These are phyloP conservation scores for Teleogryllus occipitalis DNA, from an alignment of 1,140 invertebrate species.

Conservation along the genomic window DNA sequence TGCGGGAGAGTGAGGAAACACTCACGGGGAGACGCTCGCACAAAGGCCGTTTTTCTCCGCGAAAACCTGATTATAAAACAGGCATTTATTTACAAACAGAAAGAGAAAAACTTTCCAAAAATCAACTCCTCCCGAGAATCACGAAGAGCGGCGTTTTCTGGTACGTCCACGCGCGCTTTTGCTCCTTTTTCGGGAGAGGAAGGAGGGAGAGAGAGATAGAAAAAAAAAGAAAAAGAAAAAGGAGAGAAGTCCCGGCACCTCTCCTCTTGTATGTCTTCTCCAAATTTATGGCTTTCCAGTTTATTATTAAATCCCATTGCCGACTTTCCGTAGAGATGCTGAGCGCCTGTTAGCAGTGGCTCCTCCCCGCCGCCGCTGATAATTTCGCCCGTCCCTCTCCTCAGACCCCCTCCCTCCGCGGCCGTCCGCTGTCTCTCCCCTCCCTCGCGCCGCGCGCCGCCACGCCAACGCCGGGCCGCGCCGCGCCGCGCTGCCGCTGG, in stretches of 20 bases:
- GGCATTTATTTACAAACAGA: no score
- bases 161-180: not conserved
- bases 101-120: no score
- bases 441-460: no score
- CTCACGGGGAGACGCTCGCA: no score
- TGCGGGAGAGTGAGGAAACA: no score
- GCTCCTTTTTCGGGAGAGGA: not conserved
- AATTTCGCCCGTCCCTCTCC: not conserved
- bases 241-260: not conserved
- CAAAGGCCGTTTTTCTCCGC: no score
- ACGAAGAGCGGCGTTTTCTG: not conserved
- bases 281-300: conserved; percentile 1
- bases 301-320: conserved; percentile 2
- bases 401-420: no score
- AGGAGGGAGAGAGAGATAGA: not conserved
- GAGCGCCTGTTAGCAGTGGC: not conserved
- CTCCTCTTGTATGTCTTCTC: not conserved
- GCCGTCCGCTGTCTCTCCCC: no score
- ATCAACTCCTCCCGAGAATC: no score
- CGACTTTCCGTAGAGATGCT: not conserved
- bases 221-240: not conserved
- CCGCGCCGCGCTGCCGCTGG: no score
- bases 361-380: not conserved
- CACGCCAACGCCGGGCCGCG: no score
- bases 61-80: no score